Evolutionary conservation across 2,113 vertebrate genomes (phyloP).

Genomic region (Zeus faber): DNA sequence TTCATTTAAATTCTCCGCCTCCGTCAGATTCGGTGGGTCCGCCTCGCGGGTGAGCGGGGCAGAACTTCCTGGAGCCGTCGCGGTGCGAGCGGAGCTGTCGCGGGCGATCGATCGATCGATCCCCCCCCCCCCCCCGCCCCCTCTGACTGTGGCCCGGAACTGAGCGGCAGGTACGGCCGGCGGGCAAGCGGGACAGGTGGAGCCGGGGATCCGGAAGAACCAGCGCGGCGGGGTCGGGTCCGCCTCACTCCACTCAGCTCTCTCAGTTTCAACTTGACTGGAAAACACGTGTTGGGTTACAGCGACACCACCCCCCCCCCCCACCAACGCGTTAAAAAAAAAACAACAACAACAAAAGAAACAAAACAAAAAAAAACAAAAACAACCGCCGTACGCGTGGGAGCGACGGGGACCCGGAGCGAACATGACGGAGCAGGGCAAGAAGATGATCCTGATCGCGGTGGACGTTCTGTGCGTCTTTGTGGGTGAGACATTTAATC

Average conservation of each 20-base stretch:
- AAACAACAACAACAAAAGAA: too few species aligned
- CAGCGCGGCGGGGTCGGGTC: slow-evolving; percentile 27
- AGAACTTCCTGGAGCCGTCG: too few species aligned
- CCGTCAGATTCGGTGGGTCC: too few species aligned
- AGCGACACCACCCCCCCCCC: background rate
- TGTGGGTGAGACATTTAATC: slow-evolving; percentile 75
- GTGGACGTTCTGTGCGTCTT: slow-evolving; percentile 84
- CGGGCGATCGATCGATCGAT: background rate
- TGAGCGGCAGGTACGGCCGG: too few species aligned
- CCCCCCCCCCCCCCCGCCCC: slow-evolving; percentile 34
- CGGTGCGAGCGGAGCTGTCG: too few species aligned
- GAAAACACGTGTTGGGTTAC: background rate
- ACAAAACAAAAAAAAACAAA: too few species aligned
- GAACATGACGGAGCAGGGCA: slow-evolving; percentile 71
- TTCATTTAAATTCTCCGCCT: too few species aligned
- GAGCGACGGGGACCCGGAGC: slow-evolving; percentile 6
- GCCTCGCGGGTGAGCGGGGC: too few species aligned
- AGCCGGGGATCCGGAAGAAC: slow-evolving; percentile 69
- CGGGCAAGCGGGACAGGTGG: slow-evolving; percentile 67
- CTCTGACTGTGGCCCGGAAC: background rate
- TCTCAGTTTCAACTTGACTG: background rate
- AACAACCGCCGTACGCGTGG: slow-evolving; percentile 5
- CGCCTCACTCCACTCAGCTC: background rate
- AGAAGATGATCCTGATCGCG: slow-evolving; percentile 75
- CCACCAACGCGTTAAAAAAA: background rate